Percentiles rank a stretch among this genome's conserved stretches.
Evolutionary conservation across 2,888 invertebrate genomes (phyloP).

Genomic region (Leptopilina myrica): DNA sequence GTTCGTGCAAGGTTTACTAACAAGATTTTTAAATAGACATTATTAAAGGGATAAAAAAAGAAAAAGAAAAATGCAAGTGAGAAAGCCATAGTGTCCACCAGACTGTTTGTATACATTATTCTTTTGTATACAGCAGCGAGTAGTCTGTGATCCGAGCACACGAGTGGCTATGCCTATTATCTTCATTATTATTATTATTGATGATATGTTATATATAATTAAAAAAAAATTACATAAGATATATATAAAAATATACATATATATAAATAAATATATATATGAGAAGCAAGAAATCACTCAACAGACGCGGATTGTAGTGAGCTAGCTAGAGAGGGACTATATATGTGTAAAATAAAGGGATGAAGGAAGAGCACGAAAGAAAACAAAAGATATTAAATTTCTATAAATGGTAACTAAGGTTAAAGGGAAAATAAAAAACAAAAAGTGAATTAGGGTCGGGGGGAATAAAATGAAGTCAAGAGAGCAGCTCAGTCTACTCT

Average conservation of each 20-base stretch:
- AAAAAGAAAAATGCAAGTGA: constrained; percentile 58
- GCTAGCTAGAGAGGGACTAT: constrained; percentile 71
- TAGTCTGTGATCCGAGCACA: constrained; percentile 76
- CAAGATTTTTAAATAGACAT: constrained; percentile 48
- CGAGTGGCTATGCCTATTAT: constrained; percentile 76
- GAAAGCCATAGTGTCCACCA: constrained; percentile 75
- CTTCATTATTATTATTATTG: constrained; percentile 74
- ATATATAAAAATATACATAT: constrained; percentile 59
- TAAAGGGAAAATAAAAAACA: constrained; percentile 34
- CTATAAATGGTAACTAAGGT: constrained; percentile 50
- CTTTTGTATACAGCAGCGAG: constrained; percentile 70
- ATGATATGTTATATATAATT: constrained; percentile 70
- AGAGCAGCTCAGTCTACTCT: constrained; percentile 67
- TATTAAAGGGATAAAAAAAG: constrained; percentile 51
- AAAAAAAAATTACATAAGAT: constrained; percentile 54
- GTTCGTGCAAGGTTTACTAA: constrained; percentile 32
- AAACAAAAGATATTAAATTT: constrained; percentile 51
- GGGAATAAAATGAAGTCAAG: constrained; percentile 53
- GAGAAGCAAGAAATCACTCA: constrained; percentile 65
- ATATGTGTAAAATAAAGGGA: constrained; percentile 63
- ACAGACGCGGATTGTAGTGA: constrained; percentile 70
- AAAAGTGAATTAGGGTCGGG: constrained; percentile 45
- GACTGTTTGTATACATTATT: constrained; percentile 70
- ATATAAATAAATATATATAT: constrained; percentile 63
- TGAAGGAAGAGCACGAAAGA: constrained; percentile 56